Evolutionary conservation across 2,888 invertebrate genomes (phyloP), one percentile per base, ranked within the genome.

Genomic region (Elysia crispata): DNA sequence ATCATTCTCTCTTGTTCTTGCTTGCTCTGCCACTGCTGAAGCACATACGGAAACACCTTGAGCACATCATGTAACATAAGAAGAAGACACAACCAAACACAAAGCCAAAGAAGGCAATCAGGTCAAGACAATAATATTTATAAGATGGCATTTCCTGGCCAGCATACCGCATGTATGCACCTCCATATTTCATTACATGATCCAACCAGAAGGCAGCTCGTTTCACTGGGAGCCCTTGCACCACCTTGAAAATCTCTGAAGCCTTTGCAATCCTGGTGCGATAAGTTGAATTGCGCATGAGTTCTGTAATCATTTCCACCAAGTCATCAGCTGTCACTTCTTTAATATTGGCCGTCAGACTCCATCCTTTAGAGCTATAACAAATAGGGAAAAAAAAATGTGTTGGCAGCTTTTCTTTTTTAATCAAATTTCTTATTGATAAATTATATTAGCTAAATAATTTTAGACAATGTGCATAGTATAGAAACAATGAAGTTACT

Each of bases 241-340:
- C 13, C 33, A 57, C 31, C 31, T 60, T 28, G 23, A 60, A 74
- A 5, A 74, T 74, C 60, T 74, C 31, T 31, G 74, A 74, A 20
- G 74, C 74, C 60, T 15, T 74, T 8, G 15, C 28, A n/a, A 74
- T 33, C 20, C 23, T 74, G 18, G 30, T 62, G 8, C 31, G 28
- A 57, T 82, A 83, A 1, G 50, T 78, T 28, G 25, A 15, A 41
- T 84, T 80, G 3, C 28, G 54, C 18, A 85, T 67, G 0, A 83
- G 49, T 11, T 76, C 70, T 6, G 66, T 70, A 8, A 86, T 81
- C 15, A 60, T 67, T 15, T 70, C 31, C 0, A 79, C 64, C 15
- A 86, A 62, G 49, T 83, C 81, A 1, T 82, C 83, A n/a, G 77
- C 28, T 13, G 77, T 79, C 25, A 81, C 69, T 18, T 67, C 70